Conservation (phyloP, 2,797 vertebrate genomes). For the Esox masquinongy region DNA sequence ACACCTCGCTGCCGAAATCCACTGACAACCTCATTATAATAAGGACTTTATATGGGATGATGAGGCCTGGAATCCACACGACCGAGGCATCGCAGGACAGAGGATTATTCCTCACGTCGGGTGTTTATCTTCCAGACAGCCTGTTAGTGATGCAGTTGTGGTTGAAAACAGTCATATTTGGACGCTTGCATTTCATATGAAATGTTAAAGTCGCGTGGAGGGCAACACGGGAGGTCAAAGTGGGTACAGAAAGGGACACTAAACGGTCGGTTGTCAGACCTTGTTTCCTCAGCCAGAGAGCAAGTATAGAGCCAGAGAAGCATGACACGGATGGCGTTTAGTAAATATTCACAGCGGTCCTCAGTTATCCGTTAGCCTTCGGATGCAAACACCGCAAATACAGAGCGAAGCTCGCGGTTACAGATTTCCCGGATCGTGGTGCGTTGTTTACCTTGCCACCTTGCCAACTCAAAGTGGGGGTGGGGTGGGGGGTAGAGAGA, state of each 20-base stretch:
- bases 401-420: not conserved
- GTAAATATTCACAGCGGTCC: constrained; percentile 35
- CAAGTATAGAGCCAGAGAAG: constrained; percentile 24
- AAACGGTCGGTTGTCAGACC: not conserved
- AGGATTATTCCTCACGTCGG: constrained; percentile 39
- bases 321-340: constrained; percentile 29
- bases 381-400: not conserved
- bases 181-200: constrained; percentile 26
- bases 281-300: constrained; percentile 18
- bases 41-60: constrained; percentile 61
- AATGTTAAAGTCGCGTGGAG: not conserved
- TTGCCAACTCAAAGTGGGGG: not conserved
- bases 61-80: constrained; percentile 59
- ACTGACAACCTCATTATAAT: constrained; percentile 71
- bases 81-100: constrained; percentile 45
- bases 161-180: constrained; percentile 41
- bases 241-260: not conserved
- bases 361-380: constrained; percentile 21
- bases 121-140: constrained; percentile 45
- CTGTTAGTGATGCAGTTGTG: constrained; percentile 20
- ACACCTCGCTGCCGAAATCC: constrained; percentile 58
- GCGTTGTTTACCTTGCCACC: constrained; percentile 8
- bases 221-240: not conserved
- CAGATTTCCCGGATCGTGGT: constrained; percentile 9
- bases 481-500: not conserved